Evolutionary conservation across 2,113 vertebrate species (phyloP), one percentile per base, ranked within the genome.

Genomic region (Desmodus rotundus): DNA sequence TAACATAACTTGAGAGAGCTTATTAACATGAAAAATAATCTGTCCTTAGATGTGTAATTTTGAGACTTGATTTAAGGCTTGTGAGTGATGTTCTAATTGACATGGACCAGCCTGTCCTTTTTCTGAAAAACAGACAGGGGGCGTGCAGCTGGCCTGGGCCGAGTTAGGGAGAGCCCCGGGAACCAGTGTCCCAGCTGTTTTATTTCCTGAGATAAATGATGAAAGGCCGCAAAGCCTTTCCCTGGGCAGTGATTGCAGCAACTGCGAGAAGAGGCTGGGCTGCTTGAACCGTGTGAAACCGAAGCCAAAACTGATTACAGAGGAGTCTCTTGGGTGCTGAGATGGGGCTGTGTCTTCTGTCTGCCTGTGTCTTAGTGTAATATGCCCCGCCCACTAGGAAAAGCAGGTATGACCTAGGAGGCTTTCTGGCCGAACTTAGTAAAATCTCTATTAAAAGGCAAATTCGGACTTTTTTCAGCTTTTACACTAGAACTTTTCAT

Each of bases 161-260:
- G 54, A 36, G 47, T 76, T 67, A 41, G 52, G 50, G 36, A 95
- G 67, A 54, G 17, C 12, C 14, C 76, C 19, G 0, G 24, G 28
- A 56, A 31, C 65, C 78, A 36, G 33, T 82, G 83, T 93, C 96
- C 70, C 80, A 65, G 50, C 85, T 68, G 22, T 41, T 96, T 82
- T 96, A 8, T 94, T 95, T 97, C 63, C 76, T 77, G 87, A 68
- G 67, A 36, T 90, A n/a, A 85, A 11, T 84, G 88, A 77, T 89
- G 78, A 89, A 89, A 92, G 65, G 70, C 45, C 78, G 91, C 91
- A 89, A 67, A 87, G 74, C 87, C 93, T 84, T 87, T 89, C 89
- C 65, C 78, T n/a, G 47, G 83, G 31, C 86, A 65, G 47, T 70
- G 88, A 91, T 47, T 68, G 38, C 33, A 26, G 47, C 91, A 74